Evolutionary conservation across 64 coral and sea anemone species (phyloP), one percentile per base, ranked within the genome.

Genomic region (Platygyra sinensis): DNA sequence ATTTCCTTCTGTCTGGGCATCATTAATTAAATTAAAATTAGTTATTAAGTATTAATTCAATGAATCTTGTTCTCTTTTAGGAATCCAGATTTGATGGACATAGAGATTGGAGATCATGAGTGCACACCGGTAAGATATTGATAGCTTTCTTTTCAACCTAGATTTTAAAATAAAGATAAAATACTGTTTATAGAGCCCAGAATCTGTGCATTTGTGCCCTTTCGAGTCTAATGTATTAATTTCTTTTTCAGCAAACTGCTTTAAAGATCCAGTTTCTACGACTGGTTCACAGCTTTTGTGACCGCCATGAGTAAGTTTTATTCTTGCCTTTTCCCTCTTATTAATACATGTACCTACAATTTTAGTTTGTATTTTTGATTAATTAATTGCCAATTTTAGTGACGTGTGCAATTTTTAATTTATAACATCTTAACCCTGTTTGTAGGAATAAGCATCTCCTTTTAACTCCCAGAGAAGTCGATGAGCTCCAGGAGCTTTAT

Each of bases 201-300:
- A 20, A n/a, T 59, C 24, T 55, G 22, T 30, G 33, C 38, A 20
- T 14, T 67, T 36, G n/a, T 78, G 15, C 14, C 16, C 14, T 24
- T 29, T 30, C 12, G 42, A 50, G 22, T 30, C 78, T 83, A 33
- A 52, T 11, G 10, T 83, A 46, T 32, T 4, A 60, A 29, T 61
- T 62, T 19, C 36, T 51, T 10, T 72, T 89, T 84, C 74, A 96
- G 94, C 93, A 98, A 82, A 93, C 90, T 67, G 93, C 96, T 46
- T 76, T 98, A 28, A 98, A 92, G 83, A 95, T 98, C 22, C 96
- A 98, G 62, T 98, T 98, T 74, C 88, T 98, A 20, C 89, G 96
- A 24, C 88, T 98, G n/a, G 87, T 98, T 19, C 96, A 98, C 82
- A 98, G 96, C 51, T 98, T 98, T 27, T 95, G 96, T 88, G 96